Evolutionary conservation across 2,888 invertebrate species (phyloP).

Genomic region (Theretra japonica): DNA sequence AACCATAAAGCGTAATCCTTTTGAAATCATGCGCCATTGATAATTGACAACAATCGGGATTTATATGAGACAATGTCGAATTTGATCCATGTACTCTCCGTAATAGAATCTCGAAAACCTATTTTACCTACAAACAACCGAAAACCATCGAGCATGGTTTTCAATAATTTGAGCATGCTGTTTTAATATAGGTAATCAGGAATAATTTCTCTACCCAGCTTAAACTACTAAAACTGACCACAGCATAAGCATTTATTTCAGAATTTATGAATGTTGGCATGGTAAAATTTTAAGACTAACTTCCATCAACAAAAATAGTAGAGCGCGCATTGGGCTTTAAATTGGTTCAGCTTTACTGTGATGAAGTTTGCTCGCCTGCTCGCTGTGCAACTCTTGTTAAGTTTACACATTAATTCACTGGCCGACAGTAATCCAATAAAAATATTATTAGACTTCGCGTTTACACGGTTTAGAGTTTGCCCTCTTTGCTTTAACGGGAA

Average conservation of each 20-base stretch:
- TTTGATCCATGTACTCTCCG: too few relatives aligned
- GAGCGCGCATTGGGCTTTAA: constrained; percentile 25
- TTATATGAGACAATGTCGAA: too few relatives aligned
- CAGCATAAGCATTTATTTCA: neutral
- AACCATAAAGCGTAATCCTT: too few relatives aligned
- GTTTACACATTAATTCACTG: constrained; percentile 35
- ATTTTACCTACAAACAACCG: neutral
- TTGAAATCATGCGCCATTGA: too few relatives aligned
- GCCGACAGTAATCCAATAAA: constrained; percentile 38
- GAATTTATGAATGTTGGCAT: constrained; percentile 7
- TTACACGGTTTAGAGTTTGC: neutral
- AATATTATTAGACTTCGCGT: constrained; percentile 38
- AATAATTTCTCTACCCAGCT: neutral
- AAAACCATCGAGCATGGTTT: neutral
- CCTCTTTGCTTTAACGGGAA: constrained; percentile 1
- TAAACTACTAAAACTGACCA: constrained; percentile 10
- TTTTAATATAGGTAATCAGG: neutral
- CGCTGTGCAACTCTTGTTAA: constrained; percentile 32
- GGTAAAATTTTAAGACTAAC: constrained; percentile 9
- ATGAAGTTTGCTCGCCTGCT: constrained; percentile 29
- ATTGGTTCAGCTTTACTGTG: constrained; percentile 24
- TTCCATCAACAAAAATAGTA: constrained; percentile 24
- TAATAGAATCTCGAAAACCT: too few relatives aligned
- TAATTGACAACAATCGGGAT: too few relatives aligned
- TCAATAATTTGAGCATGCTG: too few relatives aligned